A percentile compares a stretch with the other conserved stretches of the same genome.
Evolutionary conservation across 2,113 vertebrate species (phyloP).

Genomic region (Ptilorrhoa leucosticta): DNA sequence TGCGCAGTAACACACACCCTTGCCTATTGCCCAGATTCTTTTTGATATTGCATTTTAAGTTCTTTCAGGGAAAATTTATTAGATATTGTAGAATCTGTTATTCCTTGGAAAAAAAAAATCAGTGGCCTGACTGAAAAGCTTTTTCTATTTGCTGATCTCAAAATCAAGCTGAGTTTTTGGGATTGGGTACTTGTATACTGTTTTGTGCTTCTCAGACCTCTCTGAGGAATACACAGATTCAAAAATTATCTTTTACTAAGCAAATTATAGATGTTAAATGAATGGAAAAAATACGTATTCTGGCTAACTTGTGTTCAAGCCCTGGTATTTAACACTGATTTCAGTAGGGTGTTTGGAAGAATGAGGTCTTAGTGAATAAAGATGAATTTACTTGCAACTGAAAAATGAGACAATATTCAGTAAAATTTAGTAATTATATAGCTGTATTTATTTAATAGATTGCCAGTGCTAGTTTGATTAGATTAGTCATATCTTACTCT

Average conservation of each 20-base stretch:
- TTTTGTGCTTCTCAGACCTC: not conserved
- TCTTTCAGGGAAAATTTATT: not conserved
- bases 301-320: not conserved
- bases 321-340: not conserved
- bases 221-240: not conserved
- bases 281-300: not conserved
- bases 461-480: not conserved
- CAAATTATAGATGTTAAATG: not conserved
- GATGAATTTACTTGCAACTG: not conserved
- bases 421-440: not conserved
- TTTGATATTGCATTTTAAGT: not conserved
- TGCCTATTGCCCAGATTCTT: not conserved
- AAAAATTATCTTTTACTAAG: not conserved
- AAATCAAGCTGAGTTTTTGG: not conserved
- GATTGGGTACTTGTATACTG: not conserved
- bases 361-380: not conserved
- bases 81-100: not conserved
- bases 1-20: constrained; percentile 16
- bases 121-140: not conserved
- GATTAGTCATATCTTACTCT: not conserved
- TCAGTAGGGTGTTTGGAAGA: not conserved
- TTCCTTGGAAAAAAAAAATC: not conserved
- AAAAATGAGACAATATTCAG: not conserved
- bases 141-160: not conserved
- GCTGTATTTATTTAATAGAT: not conserved